Base-by-base conservation (phyloP, 2,113 vertebrate species). In the Eurystomus gularis region DNA sequence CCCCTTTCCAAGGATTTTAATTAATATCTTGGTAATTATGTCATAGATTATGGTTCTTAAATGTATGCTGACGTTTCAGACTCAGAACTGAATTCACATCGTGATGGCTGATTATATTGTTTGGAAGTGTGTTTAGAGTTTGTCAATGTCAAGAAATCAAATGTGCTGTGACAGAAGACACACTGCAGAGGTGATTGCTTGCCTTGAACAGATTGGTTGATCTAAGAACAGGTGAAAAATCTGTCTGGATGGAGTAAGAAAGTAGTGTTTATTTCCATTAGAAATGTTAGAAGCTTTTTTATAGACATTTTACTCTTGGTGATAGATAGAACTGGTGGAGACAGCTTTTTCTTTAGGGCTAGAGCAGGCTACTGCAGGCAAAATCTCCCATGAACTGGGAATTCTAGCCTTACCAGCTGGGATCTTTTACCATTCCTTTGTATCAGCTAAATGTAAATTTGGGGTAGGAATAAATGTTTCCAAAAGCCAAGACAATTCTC, bases 81-180 rank as follows among this genome's bases (percentile, higher is more conserved):
- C 55, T 91, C 37, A 65, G 61, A 92, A 89, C 40, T 25, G 39
- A 92, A 86, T 68, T 70, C 55, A 69, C 24, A 37, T 64, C 83
- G 75, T 64, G 66, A 20, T 84, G 19, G 17, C 37, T 76, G 77
- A 82, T 84, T 79, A 52, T 44, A 48, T 51, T 48, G 35, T 86
- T 94, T 84, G 72, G 35, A 35, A 79, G 25, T 81, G 69, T 64
- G 60, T 70, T 57, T 69, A 75, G 70, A 82, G 31, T 40, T 33
- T 75, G 54, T 90, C 93, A 84, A 28, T 29, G 70, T 76, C 73
- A 91, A 72, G 84, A 89, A 94, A 89, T 65, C 35, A 87, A 91
- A 96, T 44, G 52, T 49, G 57, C 31, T 80, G 54, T 94, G 86
- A 91, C 70, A 85, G 61, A 12, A 94, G 58, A 95, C n/a, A 61